Evolutionary conservation across 2,113 vertebrate genomes (phyloP).

Genomic region (Pachycephala philippinensis): DNA sequence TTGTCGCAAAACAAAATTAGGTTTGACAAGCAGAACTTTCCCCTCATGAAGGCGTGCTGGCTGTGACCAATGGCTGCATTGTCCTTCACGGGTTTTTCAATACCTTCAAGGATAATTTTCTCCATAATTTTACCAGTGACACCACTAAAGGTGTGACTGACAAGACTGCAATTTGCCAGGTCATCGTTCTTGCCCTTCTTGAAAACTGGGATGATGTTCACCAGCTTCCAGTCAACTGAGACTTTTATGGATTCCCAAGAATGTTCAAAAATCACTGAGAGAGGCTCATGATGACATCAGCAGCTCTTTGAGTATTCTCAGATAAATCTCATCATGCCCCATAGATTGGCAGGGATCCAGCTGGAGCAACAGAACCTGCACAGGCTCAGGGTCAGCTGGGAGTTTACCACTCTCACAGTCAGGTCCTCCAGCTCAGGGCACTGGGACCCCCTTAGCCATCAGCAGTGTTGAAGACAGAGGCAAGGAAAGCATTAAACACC

Average conservation of each 20-base stretch:
- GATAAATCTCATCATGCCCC: not conserved
- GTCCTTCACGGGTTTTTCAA: not conserved
- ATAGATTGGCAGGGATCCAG: not conserved
- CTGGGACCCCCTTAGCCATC: not conserved
- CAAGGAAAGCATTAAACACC: not conserved
- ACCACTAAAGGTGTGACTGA: not conserved
- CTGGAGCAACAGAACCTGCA: not conserved
- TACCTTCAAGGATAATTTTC: not conserved
- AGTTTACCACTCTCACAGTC: not conserved
- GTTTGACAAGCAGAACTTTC: not conserved
- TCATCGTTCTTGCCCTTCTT: not conserved
- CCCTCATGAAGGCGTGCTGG: accelerated
- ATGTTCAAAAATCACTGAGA: not conserved
- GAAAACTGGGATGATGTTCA: not conserved
- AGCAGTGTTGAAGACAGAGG: not conserved
- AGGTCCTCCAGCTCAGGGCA: not conserved
- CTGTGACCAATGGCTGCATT: not conserved
- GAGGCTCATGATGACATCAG: not conserved
- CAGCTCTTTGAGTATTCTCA: not conserved
- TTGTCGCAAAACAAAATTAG: accelerated
- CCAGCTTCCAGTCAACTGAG: not conserved
- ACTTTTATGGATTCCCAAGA: not conserved
- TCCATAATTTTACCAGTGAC: not conserved
- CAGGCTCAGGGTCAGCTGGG: not conserved
- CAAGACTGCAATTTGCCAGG: not conserved